phyloP scores from a whole-genome alignment of 2,113 vertebrate species.

The Brachyistius frenatus region DNA sequence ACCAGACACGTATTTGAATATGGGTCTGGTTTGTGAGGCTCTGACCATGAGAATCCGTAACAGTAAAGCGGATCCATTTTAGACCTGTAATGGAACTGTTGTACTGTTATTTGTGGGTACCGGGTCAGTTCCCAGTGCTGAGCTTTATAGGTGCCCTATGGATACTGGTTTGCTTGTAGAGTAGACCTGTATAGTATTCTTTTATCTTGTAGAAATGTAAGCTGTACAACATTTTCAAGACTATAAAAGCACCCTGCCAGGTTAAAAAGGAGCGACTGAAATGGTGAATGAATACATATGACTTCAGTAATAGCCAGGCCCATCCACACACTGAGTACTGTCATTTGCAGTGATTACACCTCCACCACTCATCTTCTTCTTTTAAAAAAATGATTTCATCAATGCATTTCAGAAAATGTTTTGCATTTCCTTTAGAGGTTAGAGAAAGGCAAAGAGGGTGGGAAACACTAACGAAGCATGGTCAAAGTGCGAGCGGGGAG shows the following conservation, averaged over 20 bases:
- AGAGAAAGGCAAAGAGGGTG: slow-evolving; percentile 36
- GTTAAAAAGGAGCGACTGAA: slow-evolving; percentile 26
- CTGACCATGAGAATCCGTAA: no score
- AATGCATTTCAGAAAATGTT: slow-evolving; percentile 38
- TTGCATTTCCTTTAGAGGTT: slow-evolving; percentile 55
- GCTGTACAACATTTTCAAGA: slow-evolving; percentile 6
- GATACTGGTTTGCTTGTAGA: no score
- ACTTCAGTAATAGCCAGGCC: neutral
- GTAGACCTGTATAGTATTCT: neutral
- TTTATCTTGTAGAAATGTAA: no score
- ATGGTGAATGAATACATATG: slow-evolving; percentile 30
- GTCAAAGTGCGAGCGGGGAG: slow-evolving; percentile 51
- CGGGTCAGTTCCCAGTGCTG: neutral
- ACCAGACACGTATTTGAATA: neutral
- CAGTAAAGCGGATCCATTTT: no score
- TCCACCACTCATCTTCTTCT: slow-evolving; percentile 5
- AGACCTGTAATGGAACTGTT: neutral
- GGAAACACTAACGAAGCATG: slow-evolving; percentile 66
- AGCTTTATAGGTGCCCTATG: neutral
- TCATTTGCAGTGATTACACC: slow-evolving; percentile 57
- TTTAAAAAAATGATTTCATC: slow-evolving; percentile 43
- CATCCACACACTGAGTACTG: neutral
- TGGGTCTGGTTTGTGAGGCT: neutral
- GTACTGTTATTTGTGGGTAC: neutral
- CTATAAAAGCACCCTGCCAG: slow-evolving; percentile 5